phyloP scores from a whole-genome alignment of 2,888 invertebrate species.

The Drosophila acutilabella region DNA sequence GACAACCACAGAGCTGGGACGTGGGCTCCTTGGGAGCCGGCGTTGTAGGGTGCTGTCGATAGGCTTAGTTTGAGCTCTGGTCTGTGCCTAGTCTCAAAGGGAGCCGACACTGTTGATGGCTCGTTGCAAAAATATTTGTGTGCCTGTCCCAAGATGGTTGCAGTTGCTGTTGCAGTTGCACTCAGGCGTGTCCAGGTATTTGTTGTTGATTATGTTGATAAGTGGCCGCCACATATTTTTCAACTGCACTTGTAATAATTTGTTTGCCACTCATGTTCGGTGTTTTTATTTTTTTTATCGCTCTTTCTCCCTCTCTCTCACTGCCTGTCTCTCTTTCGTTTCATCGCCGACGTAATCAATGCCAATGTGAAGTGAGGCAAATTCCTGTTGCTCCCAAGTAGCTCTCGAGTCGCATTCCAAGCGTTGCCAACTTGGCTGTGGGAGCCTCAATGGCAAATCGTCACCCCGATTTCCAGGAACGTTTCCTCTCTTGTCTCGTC shows the following conservation, averaged over 20 bases:
- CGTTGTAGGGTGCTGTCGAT: conserved; percentile 70
- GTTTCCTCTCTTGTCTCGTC: conserved; percentile 1
- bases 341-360: conserved; percentile 55
- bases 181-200: conserved; percentile 81
- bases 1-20: background rate
- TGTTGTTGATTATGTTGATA: conserved; percentile 79
- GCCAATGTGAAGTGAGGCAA: conserved; percentile 52
- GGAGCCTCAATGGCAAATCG: conserved; percentile 51
- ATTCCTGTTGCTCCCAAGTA: conserved; percentile 16
- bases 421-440: conserved; percentile 51
- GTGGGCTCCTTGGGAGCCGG: conserved; percentile 36
- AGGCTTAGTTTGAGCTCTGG: conserved; percentile 25
- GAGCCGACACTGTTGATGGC: conserved; percentile 43
- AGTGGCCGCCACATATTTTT: conserved; percentile 76
- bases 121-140: conserved; percentile 51
- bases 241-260: conserved; percentile 80
- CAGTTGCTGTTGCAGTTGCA: conserved; percentile 43
- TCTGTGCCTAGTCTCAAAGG: conserved; percentile 51
- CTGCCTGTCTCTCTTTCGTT: background rate
- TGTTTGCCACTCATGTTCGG: conserved; percentile 78
- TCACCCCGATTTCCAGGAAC: conserved; percentile 69
- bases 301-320: too few relatives aligned
- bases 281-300: conserved; percentile 3
- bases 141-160: conserved; percentile 22
- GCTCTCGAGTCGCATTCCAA: conserved; percentile 52